Evolutionary conservation across 2,888 invertebrate genomes (phyloP), one percentile per base, ranked within the genome.

Genomic region (Chloromyia formosa): DNA sequence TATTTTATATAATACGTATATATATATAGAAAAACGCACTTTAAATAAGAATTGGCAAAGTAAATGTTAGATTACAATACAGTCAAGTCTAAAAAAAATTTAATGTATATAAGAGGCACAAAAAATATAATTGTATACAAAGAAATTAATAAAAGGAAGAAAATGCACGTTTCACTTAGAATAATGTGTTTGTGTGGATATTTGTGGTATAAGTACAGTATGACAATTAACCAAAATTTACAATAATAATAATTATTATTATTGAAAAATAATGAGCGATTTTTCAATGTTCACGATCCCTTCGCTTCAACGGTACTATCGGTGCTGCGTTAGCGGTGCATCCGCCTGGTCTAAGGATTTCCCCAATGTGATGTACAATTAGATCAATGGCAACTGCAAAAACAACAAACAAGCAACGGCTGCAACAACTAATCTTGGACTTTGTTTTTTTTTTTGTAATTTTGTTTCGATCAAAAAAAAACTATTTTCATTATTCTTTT

Each of bases 341-440:
- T 85, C 86, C 83, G 84, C 87, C 87, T 81, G 86, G 87, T 84
- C 89, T 93, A 88, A 98, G 92, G 83, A 97, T 93, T 88, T 98
- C 98, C 91, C 96, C 93, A 88, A 98, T 97, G 91, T 98, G 98
- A 87, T 97, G 97, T 82, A 98, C 98, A 88, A 99, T 98, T 87
- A 99, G 91, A 89, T 97, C 96, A 88, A 98, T 98, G 88, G 98
- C 98, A 90, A 98, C 98, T 97, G 94, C 89, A 95, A 93, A 89
- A 90, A 80, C 79, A 81, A 81, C 80, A 82, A 80, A 81, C 78
- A 80, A 80, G 78, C 78, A 80, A 81, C 77, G 76, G 78, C 78
- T 78, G 78, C 78, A 78, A 79, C 75, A 77, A 35, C 64, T 40
- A 77, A 77, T 75, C 7, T 35, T 7, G 2, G 3, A 7, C 2